Conservation (phyloP, 2,113 vertebrate genomes). For the Malurus melanocephalus region DNA sequence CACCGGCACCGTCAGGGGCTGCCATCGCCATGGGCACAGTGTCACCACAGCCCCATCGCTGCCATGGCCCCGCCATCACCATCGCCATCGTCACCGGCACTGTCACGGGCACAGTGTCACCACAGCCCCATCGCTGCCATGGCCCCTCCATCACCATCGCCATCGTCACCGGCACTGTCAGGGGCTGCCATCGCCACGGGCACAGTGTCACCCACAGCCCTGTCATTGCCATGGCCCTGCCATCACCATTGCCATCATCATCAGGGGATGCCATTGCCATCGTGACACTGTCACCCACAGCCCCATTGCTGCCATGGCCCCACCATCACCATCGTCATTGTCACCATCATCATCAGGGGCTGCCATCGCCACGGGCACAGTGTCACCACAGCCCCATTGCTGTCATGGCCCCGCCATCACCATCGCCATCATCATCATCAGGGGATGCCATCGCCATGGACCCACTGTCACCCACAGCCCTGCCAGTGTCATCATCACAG, state of each 20-base stretch:
- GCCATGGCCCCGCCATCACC: background rate
- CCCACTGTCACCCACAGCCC: background rate
- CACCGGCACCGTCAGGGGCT: background rate
- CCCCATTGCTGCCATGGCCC: no score
- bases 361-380: rapidly evolving
- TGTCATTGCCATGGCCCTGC: rapidly evolving
- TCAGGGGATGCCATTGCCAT: background rate
- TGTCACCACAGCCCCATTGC: background rate
- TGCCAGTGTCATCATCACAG: no score
- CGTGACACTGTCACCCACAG: background rate
- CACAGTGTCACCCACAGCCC: background rate
- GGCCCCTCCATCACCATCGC: background rate
- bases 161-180: background rate
- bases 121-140: background rate
- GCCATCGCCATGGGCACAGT: rapidly evolving
- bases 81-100: no score
- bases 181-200: rapidly evolving
- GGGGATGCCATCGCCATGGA: background rate
- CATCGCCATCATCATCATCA: background rate
- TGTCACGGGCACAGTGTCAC: rapidly evolving
- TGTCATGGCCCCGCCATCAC: background rate
- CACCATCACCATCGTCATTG: no score
- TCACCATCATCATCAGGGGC: background rate
- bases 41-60: background rate
- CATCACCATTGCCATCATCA: no score